Base-by-base conservation (phyloP, 2,113 vertebrate species). In the Hypocryptadius cinnamomeus region DNA sequence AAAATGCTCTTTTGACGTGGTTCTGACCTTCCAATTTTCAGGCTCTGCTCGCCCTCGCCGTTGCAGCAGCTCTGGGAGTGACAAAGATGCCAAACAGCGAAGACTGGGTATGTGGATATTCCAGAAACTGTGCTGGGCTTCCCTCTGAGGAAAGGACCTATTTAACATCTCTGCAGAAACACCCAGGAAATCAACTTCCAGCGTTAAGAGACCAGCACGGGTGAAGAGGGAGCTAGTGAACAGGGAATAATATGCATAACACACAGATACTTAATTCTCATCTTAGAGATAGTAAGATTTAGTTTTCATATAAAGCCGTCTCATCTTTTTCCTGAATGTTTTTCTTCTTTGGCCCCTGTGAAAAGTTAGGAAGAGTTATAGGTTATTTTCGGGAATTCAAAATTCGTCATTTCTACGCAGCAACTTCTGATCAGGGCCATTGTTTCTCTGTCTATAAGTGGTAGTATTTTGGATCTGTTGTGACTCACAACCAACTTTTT, bases 51-150 rank as follows among this genome's bases (percentile, higher is more conserved):
- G 6, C 6, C 80, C 40, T 16, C 85, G 64, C 45, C 63, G 1
- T 3, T 2, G 2, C 78, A 80, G 66, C 59, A 83, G 48, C 50
- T 24, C 84, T 47, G 42, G 7, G 42, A 35, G 51, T 8, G 59
- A 79, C 4, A 92, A 40, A 63, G 70, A 78, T 6, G 79, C 64
- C 18, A 96, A 97, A 18, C 89, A 78, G 42, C 89, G 30, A 8
- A 83, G 71, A 9, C 60, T 96, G 2, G 92, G 96, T 95, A 92
- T 1, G 92, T 66, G 37, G 13, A 11, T 30, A 16, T 57, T 73
- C 42, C 56, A 70, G 30, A 37, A 45, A 42, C 35, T 5, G 11
- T 45, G n/a, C 28, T 82, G 37, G 56, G 22, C 17, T 69, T 37
- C 40, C 45, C 57, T 78, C 53, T 57, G 39, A 33, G 74, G 54